phyloP scores from a whole-genome alignment of 2,113 vertebrate species.

The Leptocoma aspasia region DNA sequence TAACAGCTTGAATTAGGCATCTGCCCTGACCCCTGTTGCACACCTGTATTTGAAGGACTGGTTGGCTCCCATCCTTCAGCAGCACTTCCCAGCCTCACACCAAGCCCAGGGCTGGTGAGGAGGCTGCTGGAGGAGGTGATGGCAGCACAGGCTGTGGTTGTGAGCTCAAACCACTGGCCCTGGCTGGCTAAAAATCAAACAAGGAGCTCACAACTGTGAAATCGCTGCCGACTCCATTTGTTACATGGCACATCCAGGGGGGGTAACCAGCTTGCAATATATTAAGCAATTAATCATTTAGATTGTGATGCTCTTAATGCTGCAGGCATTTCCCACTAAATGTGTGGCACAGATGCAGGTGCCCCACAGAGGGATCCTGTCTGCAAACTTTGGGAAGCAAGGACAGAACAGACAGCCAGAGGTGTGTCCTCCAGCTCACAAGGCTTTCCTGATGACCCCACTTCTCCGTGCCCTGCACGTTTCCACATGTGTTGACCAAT shows the following conservation, averaged over 20 bases:
- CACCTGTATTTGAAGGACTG: background rate
- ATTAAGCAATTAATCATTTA: constrained; percentile 48
- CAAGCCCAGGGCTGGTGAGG: background rate
- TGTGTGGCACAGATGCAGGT: background rate
- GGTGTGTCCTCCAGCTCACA: background rate
- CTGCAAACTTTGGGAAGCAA: background rate
- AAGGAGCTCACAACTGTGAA: background rate
- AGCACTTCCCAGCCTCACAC: background rate
- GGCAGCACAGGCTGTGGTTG: background rate
- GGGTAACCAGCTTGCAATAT: constrained; percentile 28
- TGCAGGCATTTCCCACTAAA: background rate
- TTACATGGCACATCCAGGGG: background rate
- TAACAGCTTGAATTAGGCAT: background rate
- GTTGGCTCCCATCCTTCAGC: background rate
- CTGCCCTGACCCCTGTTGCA: background rate
- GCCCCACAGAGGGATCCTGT: background rate
- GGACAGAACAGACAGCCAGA: background rate
- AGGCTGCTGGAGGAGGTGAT: background rate
- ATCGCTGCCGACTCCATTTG: background rate
- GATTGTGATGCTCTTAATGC: background rate
- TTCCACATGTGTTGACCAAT: background rate
- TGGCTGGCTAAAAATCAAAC: constrained; percentile 12
- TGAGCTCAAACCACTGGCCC: background rate
- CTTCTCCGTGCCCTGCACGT: fast-evolving
- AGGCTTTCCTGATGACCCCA: background rate